Conservation (phyloP, 2,888 invertebrate genomes). For the Synanthedon tipuliformis region DNA sequence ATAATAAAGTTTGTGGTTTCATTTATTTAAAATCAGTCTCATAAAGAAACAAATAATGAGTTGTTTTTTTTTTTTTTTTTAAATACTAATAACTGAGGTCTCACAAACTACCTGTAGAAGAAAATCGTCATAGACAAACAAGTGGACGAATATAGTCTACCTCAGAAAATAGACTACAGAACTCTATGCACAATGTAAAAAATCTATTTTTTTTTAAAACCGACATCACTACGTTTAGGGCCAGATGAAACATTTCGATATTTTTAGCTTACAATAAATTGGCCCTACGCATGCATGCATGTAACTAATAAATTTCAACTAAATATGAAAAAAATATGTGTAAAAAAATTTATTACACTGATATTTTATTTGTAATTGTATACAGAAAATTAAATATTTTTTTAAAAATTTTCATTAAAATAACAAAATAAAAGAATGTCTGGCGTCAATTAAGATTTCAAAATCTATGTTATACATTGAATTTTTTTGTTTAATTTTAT, state of each 20-base stretch:
- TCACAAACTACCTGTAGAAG: too few species aligned
- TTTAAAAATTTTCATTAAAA: too few species aligned
- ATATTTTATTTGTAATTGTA: too few species aligned
- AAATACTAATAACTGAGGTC: too few species aligned
- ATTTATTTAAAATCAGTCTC: slow-evolving; percentile 68
- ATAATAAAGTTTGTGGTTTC: slow-evolving; percentile 18
- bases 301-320: slow-evolving; percentile 53
- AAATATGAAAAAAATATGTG: slow-evolving; percentile 19
- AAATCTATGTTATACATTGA: too few species aligned
- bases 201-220: slow-evolving; percentile 16
- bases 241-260: slow-evolving; percentile 25
- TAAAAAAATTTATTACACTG: background rate
- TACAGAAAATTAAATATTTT: too few species aligned
- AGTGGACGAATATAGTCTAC: too few species aligned
- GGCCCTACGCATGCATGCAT: slow-evolving; percentile 17
- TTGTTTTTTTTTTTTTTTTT: slow-evolving; percentile 7
- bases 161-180: too few species aligned
- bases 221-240: slow-evolving; percentile 21
- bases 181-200: slow-evolving; percentile 7
- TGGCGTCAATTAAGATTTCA: too few species aligned
- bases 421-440: too few species aligned
- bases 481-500: too few species aligned
- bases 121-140: too few species aligned
- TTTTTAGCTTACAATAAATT: slow-evolving; percentile 33
- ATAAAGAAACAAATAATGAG: slow-evolving; percentile 45